These are phyloP conservation scores for Protonibea diacanthus DNA, from an alignment of 2,797 vertebrate species.

Conservation along the genomic window DNA sequence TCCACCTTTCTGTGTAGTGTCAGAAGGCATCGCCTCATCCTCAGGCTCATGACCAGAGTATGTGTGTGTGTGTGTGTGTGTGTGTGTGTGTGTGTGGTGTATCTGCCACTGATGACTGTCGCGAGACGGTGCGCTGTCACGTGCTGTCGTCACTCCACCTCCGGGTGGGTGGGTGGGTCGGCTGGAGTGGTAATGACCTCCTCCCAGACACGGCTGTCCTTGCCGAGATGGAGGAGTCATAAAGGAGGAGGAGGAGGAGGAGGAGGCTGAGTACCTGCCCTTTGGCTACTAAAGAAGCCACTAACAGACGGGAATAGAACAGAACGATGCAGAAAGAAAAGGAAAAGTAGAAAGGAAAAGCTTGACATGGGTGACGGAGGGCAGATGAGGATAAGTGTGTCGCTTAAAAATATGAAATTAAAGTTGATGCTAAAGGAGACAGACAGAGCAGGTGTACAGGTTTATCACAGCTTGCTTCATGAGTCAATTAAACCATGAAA, in stretches of 20 bases:
- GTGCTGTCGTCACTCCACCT: conserved; percentile 13
- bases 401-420: not conserved
- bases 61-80: too few species aligned
- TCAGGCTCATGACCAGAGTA: conserved; percentile 39
- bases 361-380: not conserved
- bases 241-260: conserved; percentile 27
- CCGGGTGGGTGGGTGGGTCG: not conserved
- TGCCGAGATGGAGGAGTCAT: conserved; percentile 34
- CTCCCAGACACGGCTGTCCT: conserved; percentile 59
- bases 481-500: too few species aligned
- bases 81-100: too few species aligned
- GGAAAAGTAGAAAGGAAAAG: not conserved
- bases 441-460: too few species aligned
- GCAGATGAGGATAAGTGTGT: conserved; percentile 1
- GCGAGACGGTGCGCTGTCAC: conserved; percentile 13
- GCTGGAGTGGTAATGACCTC: conserved; percentile 50
- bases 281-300: conserved; percentile 24
- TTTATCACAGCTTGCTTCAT: too few species aligned
- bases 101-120: conserved; percentile 30
- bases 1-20: conserved; percentile 57
- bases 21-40: conserved; percentile 67
- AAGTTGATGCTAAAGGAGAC: not conserved
- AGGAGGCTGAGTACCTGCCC: conserved; percentile 26
- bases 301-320: conserved; percentile 26
- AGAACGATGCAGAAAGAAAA: not conserved